Percentiles rank a stretch among this genome's conserved stretches.
Evolutionary conservation across 2,797 vertebrate species (phyloP).

Genomic region (Hoplostethus mediterraneus): DNA sequence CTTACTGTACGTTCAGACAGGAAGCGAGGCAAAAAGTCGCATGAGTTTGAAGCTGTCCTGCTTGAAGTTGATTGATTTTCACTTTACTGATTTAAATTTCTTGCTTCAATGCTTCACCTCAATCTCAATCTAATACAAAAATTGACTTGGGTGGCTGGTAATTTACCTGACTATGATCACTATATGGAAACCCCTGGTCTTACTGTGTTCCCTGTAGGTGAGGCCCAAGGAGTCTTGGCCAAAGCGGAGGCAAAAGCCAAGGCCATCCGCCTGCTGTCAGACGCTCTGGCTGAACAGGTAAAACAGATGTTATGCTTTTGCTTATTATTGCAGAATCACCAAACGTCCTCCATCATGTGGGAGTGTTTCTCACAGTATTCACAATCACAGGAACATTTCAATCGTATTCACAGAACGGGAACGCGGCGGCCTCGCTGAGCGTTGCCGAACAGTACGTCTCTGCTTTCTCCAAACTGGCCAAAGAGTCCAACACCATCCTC

Average conservation of each 20-base stretch:
- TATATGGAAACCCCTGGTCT: not conserved
- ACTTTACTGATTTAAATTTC: too few species aligned
- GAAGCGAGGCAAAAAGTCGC: too few species aligned
- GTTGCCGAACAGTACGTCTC: constrained; percentile 95
- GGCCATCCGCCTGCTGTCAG: constrained; percentile 88
- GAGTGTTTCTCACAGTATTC: not conserved
- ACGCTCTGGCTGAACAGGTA: constrained; percentile 87
- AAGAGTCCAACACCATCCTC: constrained; percentile 94
- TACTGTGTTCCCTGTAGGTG: constrained; percentile 76
- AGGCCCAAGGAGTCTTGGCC: constrained; percentile 88
- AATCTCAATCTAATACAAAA: too few species aligned
- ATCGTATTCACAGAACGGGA: constrained; percentile 85
- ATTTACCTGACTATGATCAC: not conserved
- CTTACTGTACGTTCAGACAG: too few species aligned
- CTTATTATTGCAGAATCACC: not conserved
- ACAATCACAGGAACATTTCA: not conserved
- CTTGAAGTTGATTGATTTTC: too few species aligned
- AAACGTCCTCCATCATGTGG: not conserved
- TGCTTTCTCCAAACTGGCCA: constrained; percentile 95
- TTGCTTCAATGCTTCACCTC: too few species aligned
- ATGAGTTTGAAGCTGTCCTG: too few species aligned
- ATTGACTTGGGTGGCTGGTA: too few species aligned
- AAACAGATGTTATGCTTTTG: constrained; percentile 6
- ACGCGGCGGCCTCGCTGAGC: constrained; percentile 90
- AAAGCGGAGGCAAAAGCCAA: constrained; percentile 90